These are phyloP conservation scores for Hermaeophaga mercurialis DNA, from an alignment of 2,888 invertebrate species.

Conservation along the genomic window DNA sequence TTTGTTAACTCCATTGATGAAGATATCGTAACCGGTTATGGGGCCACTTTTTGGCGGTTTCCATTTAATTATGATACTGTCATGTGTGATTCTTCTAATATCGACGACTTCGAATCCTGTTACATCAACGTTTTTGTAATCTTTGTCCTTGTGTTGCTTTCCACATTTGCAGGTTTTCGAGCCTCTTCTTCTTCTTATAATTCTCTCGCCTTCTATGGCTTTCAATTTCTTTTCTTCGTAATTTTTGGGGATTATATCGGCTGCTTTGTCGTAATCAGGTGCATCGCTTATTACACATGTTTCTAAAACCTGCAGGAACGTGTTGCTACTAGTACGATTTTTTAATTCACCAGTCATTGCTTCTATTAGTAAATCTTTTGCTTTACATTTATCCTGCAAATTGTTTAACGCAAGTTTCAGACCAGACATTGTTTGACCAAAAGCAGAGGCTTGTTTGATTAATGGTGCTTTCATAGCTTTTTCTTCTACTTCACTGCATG, in stretches of 20 bases:
- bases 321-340: constrained; percentile 41
- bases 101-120: constrained; percentile 44
- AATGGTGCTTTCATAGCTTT: constrained; percentile 36
- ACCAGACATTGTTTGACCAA: constrained; percentile 47
- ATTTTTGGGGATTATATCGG: constrained; percentile 32
- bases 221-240: constrained; percentile 27
- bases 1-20: constrained; percentile 44
- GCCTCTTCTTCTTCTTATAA: constrained; percentile 15
- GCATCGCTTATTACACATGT: constrained; percentile 26
- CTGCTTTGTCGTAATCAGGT: constrained; percentile 41
- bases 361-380: constrained; percentile 52
- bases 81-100: constrained; percentile 44
- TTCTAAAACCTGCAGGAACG: constrained; percentile 38
- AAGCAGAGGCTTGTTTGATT: constrained; percentile 42
- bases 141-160: constrained; percentile 34
- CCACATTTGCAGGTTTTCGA: constrained; percentile 36
- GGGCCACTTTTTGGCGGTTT: constrained; percentile 36
- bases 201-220: constrained; percentile 26
- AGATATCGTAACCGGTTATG: constrained; percentile 46
- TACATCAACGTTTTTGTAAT: constrained; percentile 36
- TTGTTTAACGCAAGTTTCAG: constrained; percentile 48
- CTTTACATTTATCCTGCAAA: constrained; percentile 50
- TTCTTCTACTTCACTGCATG: constrained; percentile 43
- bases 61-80: constrained; percentile 49
- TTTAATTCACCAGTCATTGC: constrained; percentile 50